A percentile compares a stretch with the other conserved stretches of the same genome.
These are phyloP conservation scores for Eustalomyia histrio DNA, from an alignment of 2,888 invertebrate genomes.

Conservation along the genomic window DNA sequence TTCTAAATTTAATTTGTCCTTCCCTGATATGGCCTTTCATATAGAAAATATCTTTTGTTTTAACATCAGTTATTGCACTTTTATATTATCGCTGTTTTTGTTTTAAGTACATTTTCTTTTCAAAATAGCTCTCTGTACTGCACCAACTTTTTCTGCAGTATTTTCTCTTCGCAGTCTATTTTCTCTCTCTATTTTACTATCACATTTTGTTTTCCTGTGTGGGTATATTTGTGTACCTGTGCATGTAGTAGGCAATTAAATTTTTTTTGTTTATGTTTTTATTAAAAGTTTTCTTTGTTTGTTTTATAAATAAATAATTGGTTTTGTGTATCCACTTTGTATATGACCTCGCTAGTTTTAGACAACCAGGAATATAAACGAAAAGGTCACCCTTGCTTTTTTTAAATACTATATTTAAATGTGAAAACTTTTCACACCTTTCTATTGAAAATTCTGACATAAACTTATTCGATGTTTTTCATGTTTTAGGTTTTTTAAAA, in stretches of 20 bases:
- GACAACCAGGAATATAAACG: conserved; percentile 31
- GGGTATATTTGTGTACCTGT: background rate
- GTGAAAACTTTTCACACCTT: too few species aligned
- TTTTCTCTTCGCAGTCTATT: background rate
- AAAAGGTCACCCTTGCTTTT: background rate
- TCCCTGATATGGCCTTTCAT: too few species aligned
- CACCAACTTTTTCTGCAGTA: conserved; percentile 31
- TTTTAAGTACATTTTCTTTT: conserved; percentile 21
- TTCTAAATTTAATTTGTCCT: too few species aligned
- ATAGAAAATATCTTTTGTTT: too few species aligned
- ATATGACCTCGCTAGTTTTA: conserved; percentile 52
- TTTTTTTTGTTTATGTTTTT: conserved; percentile 12
- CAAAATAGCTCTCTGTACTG: conserved; percentile 54
- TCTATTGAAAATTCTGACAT: too few species aligned
- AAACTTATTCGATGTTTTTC: too few species aligned
- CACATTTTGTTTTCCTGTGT: conserved; percentile 25
- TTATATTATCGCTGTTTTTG: background rate
- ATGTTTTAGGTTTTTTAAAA: too few species aligned
- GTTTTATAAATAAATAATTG: background rate
- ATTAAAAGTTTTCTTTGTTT: background rate
- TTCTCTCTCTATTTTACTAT: conserved; percentile 8
- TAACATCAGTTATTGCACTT: conserved; percentile 59
- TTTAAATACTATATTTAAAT: too few species aligned
- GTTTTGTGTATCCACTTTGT: background rate
- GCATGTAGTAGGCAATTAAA: background rate